Percentiles rank a stretch among this genome's conserved stretches.
Conservation (phyloP, 2,113 vertebrate genomes). For the Amazona vittata region DNA sequence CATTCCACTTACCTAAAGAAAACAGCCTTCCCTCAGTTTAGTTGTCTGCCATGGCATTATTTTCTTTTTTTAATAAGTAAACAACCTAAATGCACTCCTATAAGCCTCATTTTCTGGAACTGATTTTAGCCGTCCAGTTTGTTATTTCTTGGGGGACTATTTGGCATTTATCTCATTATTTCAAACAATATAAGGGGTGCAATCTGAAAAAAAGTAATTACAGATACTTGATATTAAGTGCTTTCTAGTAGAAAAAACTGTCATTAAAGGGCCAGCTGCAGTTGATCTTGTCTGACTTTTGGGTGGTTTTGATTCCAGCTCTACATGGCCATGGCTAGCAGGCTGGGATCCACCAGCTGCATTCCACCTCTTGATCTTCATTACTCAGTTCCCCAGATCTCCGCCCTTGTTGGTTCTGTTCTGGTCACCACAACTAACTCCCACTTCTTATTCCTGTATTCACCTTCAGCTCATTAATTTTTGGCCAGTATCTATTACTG, state of each 20-base stretch:
- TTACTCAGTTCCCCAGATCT: not conserved
- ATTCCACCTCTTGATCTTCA: not conserved
- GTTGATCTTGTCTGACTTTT: not conserved
- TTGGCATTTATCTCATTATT: not conserved
- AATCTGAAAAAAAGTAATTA: not conserved
- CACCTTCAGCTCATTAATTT: conserved; percentile 9
- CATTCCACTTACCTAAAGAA: not conserved
- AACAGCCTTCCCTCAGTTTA: not conserved
- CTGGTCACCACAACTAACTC: not conserved
- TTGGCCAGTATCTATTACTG: not conserved
- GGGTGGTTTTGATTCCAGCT: not conserved
- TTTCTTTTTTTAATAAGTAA: not conserved
- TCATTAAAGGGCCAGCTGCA: fast-evolving
- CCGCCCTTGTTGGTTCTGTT: not conserved
- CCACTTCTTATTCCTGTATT: not conserved
- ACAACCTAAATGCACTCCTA: not conserved
- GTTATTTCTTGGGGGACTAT: not conserved
- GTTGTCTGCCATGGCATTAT: not conserved
- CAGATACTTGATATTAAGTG: not conserved
- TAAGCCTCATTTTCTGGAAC: not conserved
- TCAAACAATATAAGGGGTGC: not conserved
- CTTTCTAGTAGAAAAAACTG: not conserved
- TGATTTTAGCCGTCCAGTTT: not conserved
- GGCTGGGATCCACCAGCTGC: not conserved
- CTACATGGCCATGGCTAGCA: not conserved